Evolutionary conservation across 2,113 vertebrate genomes (phyloP).

Genomic region (Callochromis pleurospilus): DNA sequence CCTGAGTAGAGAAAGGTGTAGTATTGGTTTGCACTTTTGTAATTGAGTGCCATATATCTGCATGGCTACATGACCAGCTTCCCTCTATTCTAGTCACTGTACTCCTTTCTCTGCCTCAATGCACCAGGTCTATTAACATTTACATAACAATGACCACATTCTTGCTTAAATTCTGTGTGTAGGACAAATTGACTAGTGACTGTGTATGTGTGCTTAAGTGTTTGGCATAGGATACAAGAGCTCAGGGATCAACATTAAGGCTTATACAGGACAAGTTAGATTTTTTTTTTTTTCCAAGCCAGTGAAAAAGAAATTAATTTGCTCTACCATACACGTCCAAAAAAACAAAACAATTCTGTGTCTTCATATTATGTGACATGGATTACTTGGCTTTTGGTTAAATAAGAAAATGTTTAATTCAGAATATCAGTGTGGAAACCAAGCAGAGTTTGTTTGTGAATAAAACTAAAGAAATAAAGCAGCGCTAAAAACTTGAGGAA

Average conservation of each 20-base stretch:
- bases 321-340: neutral
- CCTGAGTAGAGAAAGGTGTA: neutral
- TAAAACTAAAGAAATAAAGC: neutral
- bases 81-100: conserved; percentile 15
- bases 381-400: neutral
- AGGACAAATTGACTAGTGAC: neutral
- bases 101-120: conserved; percentile 20
- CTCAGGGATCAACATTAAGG: neutral
- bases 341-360: neutral
- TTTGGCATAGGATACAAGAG: neutral
- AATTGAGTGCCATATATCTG: conserved; percentile 31
- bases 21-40: conserved; percentile 36
- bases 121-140: conserved; percentile 64
- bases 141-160: conserved; percentile 67
- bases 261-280: neutral
- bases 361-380: neutral
- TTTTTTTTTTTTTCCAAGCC: neutral
- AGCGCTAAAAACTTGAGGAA: neutral
- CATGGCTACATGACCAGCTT: conserved; percentile 3
- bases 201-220: neutral
- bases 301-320: neutral
- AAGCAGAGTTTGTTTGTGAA: neutral
- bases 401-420: neutral
- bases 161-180: neutral
- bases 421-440: neutral